Conservation (phyloP, 2,797 vertebrate genomes). For the Betta splendens region DNA sequence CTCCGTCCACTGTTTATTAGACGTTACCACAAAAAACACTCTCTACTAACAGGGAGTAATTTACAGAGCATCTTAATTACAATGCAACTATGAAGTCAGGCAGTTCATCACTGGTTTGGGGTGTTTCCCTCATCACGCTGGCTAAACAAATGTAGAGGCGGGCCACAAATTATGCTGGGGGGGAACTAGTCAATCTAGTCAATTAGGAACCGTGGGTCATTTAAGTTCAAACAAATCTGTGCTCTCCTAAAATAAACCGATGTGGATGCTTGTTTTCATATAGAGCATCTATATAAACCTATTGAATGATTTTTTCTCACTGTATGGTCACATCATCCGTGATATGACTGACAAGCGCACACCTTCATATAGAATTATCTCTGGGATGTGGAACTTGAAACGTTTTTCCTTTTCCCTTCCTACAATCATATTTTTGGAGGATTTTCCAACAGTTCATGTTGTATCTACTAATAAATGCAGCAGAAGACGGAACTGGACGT, state of each 20-base stretch:
- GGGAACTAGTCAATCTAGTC: conserved; percentile 51
- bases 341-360: neutral
- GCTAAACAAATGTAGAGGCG: conserved; percentile 2
- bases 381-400: conserved; percentile 20
- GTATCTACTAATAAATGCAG: neutral
- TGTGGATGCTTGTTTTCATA: conserved; percentile 5
- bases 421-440: neutral
- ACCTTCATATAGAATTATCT: neutral
- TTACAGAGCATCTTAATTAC: conserved; percentile 1
- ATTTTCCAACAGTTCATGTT: conserved; percentile 3
- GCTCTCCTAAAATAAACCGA: conserved; percentile 1
- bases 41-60: too few species aligned
- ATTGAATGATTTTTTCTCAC: conserved; percentile 13
- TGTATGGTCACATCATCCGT: conserved; percentile 1
- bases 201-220: conserved; percentile 24
- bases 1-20: conserved; percentile 16
- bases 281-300: conserved; percentile 13
- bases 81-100: neutral
- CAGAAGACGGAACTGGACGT: neutral
- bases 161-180: conserved; percentile 31
- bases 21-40: too few species aligned
- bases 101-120: conserved; percentile 4
- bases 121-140: conserved; percentile 5
- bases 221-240: conserved; percentile 22
- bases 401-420: neutral